Conservation (phyloP, 2,888 invertebrate species). For the Lapara coniferarum region DNA sequence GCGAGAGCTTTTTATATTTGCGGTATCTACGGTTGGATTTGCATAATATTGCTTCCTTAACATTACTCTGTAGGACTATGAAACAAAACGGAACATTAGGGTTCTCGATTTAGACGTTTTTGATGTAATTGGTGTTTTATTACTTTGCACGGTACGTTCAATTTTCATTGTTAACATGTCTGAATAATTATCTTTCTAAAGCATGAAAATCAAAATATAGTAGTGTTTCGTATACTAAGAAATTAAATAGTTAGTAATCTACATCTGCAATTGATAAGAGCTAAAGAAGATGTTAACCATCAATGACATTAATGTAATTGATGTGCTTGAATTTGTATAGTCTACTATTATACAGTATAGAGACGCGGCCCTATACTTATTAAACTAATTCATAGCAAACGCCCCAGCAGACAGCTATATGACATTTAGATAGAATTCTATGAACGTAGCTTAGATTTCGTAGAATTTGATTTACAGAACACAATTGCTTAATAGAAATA, state of each 20-base stretch:
- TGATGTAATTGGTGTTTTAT: constrained; percentile 12
- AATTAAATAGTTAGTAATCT: too few species aligned
- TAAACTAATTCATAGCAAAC: background rate
- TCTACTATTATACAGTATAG: too few species aligned
- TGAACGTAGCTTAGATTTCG: constrained; percentile 29
- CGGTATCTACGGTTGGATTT: constrained; percentile 77
- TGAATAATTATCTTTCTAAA: too few species aligned
- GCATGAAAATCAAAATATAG: too few species aligned
- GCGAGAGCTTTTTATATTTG: constrained; percentile 81
- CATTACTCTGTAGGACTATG: constrained; percentile 70
- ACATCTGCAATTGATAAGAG: too few species aligned
- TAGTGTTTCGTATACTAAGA: too few species aligned
- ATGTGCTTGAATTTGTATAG: too few species aligned
- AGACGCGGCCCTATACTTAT: too few species aligned
- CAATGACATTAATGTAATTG: too few species aligned
- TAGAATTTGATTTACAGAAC: background rate
- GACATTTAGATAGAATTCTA: constrained; percentile 17
- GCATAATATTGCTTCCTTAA: constrained; percentile 84
- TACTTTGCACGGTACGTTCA: background rate
- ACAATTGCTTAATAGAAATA: constrained; percentile 1
- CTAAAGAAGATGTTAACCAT: too few species aligned
- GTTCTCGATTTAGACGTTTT: constrained; percentile 32
- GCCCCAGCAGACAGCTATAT: background rate
- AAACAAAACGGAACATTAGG: constrained; percentile 57
- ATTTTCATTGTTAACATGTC: too few species aligned